Percentiles rank a stretch among this genome's conserved stretches.
Evolutionary conservation across 2,797 vertebrate genomes (phyloP).

Genomic region (Bufotes viridis): DNA sequence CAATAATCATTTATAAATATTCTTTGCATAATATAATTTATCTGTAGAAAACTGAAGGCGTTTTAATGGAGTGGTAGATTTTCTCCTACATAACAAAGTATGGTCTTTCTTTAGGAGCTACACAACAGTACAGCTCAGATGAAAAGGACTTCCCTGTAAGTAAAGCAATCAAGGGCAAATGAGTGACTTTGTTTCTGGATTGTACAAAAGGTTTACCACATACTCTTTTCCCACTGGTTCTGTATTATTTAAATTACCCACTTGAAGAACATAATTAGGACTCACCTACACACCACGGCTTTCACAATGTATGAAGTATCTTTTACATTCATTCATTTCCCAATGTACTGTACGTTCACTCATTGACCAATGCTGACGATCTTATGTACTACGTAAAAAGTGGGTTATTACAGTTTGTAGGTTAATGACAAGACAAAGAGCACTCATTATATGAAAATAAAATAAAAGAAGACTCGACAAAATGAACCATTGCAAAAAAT

Average conservation of each 20-base stretch:
- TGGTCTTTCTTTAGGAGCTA: conserved; percentile 68
- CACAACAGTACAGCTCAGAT: conserved; percentile 67
- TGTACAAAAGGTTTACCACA: neutral
- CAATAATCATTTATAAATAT: neutral
- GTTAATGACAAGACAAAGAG: neutral
- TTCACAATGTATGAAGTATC: neutral
- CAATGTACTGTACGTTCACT: neutral
- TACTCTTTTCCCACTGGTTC: neutral
- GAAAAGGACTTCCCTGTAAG: conserved; percentile 81
- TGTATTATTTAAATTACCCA: conserved; percentile 10
- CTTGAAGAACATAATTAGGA: neutral
- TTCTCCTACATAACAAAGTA: conserved; percentile 7
- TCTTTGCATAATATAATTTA: neutral
- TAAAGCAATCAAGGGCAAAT: conserved; percentile 61
- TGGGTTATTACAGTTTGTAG: neutral
- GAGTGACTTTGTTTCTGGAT: neutral
- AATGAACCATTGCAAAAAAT: neutral
- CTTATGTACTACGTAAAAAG: neutral
- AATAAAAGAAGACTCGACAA: neutral
- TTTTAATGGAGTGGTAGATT: conserved; percentile 6
- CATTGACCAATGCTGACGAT: neutral
- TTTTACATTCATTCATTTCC: neutral
- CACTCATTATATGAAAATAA: neutral
- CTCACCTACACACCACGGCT: neutral
- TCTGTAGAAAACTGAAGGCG: neutral